Base-by-base conservation (phyloP, 2,888 invertebrate species). In the Monoplex corrugatus region DNA sequence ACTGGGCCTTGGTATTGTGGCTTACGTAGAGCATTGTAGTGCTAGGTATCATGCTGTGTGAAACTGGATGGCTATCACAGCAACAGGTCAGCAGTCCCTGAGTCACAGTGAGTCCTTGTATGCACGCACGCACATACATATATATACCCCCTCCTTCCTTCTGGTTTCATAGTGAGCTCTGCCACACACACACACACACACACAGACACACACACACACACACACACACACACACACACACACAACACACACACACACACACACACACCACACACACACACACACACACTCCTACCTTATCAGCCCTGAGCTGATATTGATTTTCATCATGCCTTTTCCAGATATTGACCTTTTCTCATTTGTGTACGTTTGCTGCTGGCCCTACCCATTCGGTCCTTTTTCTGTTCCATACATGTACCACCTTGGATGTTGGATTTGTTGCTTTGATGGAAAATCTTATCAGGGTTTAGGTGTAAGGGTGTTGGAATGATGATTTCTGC, bases 81-180 rank as follows among this genome's bases (percentile, higher is more conserved):
- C n/a, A n/a, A n/a, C n/a, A n/a, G n/a, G n/a, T n/a, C n/a, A n/a
- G n/a, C n/a, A 50, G 19, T 13, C 8, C 50, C 19, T 50, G 50
- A 50, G 8, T 50, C 19, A 50, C 19, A 19, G 19, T 23, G 23
- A 38, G 3, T n/a, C 16, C 80, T 16, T 80, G 16, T 3, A 10
- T n/a, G 23, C 45, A 84, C 45, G 44, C 45, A 84, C 45, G 44
- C 45, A 84, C 45, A 84, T 40, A 84, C 45, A 84, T 40, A 84
- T 32, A 68, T n/a, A 68, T 0, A 5, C 32, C 23, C 68, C 23
- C 68, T 50, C 50, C 13, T 50, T n/a, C n/a, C n/a, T n/a, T n/a
- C n/a, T n/a, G n/a, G n/a, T n/a, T n/a, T n/a, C n/a, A n/a, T n/a
- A n/a, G n/a, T n/a, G n/a, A n/a, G n/a, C n/a, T n/a, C n/a, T 50